Conservation (phyloP, 92 coral and sea anemone species). For the Zoanthus sociatus region DNA sequence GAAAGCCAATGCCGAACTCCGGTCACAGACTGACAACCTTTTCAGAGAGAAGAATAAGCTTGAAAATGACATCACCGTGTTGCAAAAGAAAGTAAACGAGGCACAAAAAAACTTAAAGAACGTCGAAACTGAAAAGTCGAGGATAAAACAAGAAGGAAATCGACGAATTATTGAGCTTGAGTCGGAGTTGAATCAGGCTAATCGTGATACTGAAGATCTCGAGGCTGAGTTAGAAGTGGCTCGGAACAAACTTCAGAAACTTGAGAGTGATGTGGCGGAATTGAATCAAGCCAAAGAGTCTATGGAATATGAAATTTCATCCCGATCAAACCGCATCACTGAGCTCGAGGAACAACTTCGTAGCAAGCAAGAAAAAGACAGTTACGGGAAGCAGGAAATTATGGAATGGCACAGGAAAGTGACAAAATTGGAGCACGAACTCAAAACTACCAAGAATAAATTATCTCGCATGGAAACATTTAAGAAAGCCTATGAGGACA, state of each 20-base stretch:
- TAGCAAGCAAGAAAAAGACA: constrained; percentile 59
- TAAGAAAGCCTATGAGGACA: constrained; percentile 69
- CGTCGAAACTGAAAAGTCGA: constrained; percentile 68
- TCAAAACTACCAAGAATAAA: constrained; percentile 84
- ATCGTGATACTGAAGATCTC: constrained; percentile 75
- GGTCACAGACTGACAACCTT: constrained; percentile 82
- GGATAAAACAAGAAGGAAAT: constrained; percentile 69
- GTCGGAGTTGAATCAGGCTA: constrained; percentile 46
- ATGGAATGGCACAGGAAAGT: constrained; percentile 75
- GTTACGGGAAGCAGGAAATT: constrained; percentile 61
- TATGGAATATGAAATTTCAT: constrained; percentile 56
- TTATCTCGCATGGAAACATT: constrained; percentile 73
- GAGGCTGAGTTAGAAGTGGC: constrained; percentile 78
- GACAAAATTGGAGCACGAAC: constrained; percentile 83
- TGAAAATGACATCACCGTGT: constrained; percentile 64
- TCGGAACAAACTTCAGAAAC: constrained; percentile 70
- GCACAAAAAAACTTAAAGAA: constrained; percentile 44
- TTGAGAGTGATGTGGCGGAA: constrained; percentile 70
- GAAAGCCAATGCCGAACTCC: constrained; percentile 84
- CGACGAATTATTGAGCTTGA: constrained; percentile 35
- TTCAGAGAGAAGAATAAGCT: constrained; percentile 85
- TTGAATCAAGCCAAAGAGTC: constrained; percentile 56
- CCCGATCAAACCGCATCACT: constrained; percentile 64
- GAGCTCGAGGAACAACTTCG: constrained; percentile 63
- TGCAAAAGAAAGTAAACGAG: constrained; percentile 74